phyloP scores from a whole-genome alignment of 2,113 vertebrate species.

The Genyomyrus donnyi region DNA sequence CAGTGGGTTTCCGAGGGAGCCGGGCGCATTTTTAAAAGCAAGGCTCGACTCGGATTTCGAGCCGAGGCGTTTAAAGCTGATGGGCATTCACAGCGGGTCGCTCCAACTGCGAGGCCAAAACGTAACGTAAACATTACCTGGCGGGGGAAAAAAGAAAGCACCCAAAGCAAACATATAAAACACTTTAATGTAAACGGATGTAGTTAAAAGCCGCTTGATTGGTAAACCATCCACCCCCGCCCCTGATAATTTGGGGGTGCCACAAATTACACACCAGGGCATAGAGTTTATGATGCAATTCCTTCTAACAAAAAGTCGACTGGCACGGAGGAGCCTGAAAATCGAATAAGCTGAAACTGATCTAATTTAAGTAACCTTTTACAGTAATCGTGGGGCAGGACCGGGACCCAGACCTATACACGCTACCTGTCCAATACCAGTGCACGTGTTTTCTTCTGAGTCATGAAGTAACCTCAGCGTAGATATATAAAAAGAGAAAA shows the following conservation, averaged over 20 bases:
- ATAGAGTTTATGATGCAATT: slow-evolving; percentile 17
- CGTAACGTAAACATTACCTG: slow-evolving; percentile 54
- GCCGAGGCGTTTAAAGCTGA: slow-evolving; percentile 50
- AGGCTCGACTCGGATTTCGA: slow-evolving; percentile 47
- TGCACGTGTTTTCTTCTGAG: neutral
- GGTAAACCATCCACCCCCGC: slow-evolving; percentile 20
- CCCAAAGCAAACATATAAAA: slow-evolving; percentile 39
- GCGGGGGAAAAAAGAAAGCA: slow-evolving; percentile 22
- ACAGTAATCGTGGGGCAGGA: neutral
- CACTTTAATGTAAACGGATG: slow-evolving; percentile 32
- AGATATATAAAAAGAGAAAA: neutral
- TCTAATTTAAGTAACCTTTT: neutral
- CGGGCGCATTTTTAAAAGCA: slow-evolving; percentile 57
- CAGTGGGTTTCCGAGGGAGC: slow-evolving; percentile 47
- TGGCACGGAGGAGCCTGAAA: neutral
- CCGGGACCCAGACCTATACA: neutral
- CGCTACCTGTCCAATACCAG: neutral
- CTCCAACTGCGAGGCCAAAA: slow-evolving; percentile 39
- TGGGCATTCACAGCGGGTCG: slow-evolving; percentile 56
- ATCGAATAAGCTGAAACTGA: neutral
- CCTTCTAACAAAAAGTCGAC: slow-evolving; percentile 4
- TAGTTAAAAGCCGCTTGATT: slow-evolving; percentile 25
- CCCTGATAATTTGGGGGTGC: slow-evolving; percentile 17
- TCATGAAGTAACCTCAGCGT: neutral
- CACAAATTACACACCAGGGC: slow-evolving; percentile 26